phyloP scores from a whole-genome alignment of 1,140 invertebrate species.

The Drosophila yakuba region DNA sequence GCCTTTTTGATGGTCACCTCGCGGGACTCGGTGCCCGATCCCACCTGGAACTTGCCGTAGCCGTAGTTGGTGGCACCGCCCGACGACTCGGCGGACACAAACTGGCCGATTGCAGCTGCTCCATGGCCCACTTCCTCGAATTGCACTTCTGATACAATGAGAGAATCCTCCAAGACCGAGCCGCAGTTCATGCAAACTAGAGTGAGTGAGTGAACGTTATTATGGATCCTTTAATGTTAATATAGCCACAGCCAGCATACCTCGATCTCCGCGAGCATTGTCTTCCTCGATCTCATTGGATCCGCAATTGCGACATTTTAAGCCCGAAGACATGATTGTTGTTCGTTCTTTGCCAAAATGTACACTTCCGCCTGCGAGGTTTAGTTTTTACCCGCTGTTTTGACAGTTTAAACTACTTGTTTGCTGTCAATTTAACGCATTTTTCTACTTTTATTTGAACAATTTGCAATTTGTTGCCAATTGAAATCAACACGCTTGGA shows the following conservation, averaged over 20 bases:
- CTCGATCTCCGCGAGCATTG: slow-evolving; percentile 93
- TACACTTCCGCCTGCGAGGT: too few relatives aligned
- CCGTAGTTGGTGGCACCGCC: slow-evolving; percentile 91
- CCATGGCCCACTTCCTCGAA: slow-evolving; percentile 97
- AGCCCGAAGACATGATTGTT: slow-evolving; percentile 69
- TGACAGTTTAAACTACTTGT: slow-evolving; percentile 1
- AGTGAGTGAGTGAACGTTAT: neutral
- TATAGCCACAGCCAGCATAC: slow-evolving; percentile 30
- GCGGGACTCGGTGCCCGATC: slow-evolving; percentile 93
- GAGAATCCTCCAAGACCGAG: slow-evolving; percentile 96
- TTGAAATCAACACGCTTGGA: slow-evolving; percentile 30
- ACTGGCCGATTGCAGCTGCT: slow-evolving; percentile 94
- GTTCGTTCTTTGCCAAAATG: neutral
- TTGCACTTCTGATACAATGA: slow-evolving; percentile 98
- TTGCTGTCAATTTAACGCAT: slow-evolving; percentile 8
- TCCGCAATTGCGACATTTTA: slow-evolving; percentile 95
- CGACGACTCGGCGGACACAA: slow-evolving; percentile 95
- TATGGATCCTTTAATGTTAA: neutral
- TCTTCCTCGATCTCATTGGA: slow-evolving; percentile 97
- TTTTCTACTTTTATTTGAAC: slow-evolving; percentile 22
- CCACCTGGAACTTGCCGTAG: slow-evolving; percentile 92
- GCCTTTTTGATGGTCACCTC: slow-evolving; percentile 96
- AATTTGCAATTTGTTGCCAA: slow-evolving; percentile 20
- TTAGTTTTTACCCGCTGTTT: neutral
- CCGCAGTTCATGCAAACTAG: slow-evolving; percentile 97